Base-by-base conservation (phyloP, 2,888 invertebrate species). In the Volucella inflata region DNA sequence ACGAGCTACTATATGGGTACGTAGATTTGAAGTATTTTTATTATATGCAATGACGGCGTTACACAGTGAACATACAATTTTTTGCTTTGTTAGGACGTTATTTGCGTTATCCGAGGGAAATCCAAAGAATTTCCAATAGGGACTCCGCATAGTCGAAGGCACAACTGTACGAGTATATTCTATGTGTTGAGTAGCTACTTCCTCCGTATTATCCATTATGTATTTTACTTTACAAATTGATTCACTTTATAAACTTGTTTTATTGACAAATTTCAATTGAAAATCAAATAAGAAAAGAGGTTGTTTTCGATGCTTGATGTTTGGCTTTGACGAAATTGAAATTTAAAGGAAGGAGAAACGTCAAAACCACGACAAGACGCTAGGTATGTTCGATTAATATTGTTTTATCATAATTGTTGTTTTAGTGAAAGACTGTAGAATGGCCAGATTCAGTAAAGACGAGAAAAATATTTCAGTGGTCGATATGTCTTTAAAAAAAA, bases 41-140 rank as follows among this genome's bases (percentile, higher is more conserved):
- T 90, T 90, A 51, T 90, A 90, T 0, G 89, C 88, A 68, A 90
- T 89, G 0, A 88, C 88, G 10, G 88, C 84, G 68, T 87, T 87
- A 60, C 90, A 90, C 12, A 90, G 71, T 1, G 89, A 88, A 76
- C 90, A 90, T 10, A 90, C 88, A 4, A 90, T 88, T 87, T 89
- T 90, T 60, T 88, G 88, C 14, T 88, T 88, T 1, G 90, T 90
- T 4, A 90, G 38, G 40, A 90, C 89, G 62, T 89, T 89, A 53
- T 89, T 89, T 2, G 87, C 85, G 75, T 78, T 89, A 44, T 90
- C 89, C 0, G 89, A 88, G 8, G 90, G 90, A 76, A 90, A 90
- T 2, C 90, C 90, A 87, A 90, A 90, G 65, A 89, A 90, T 74
- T 89, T 89, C 90, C 90, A 90, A 57, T 89, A 90, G 0, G 88